Base-by-base conservation (phyloP, 1,140 invertebrate genomes). In the Rhopalosiphum maidis region DNA sequence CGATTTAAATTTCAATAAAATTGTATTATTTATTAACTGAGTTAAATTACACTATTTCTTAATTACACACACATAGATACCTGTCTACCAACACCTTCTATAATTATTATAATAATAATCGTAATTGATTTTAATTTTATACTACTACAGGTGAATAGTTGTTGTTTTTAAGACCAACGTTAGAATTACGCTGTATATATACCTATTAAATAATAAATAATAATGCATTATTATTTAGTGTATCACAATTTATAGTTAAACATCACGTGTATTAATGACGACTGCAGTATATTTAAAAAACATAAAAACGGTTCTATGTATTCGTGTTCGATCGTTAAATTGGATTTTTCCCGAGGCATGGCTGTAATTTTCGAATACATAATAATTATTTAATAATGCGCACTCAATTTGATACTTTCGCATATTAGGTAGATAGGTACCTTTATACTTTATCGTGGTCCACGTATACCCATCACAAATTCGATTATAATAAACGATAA, bases 121-220 rank as follows among this genome's bases (percentile, higher is more conserved):
- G 60, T 77, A 77, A 77, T 77, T 77, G 60, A n/a, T 77, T 77
- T 77, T n/a, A n/a, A 77, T 77, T n/a, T n/a, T 77, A 77, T n/a
- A 18, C 60, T 18, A 77, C 60, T 77, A 5, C 15, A 1, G 60
- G 60, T 68, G 30, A 68, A 51, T 51, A 6, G 15, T n/a, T 77
- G n/a, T 77, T 77, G 60, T 77, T 77, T 18, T 77, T 77, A 77
- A 77, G 11, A n/a, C 30, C 60, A 77, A 77, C 60, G 30, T 77
- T n/a, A 77, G 60, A 77, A 77, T 77, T 77, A 77, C 30, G 15
- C 30, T 18, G 15, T 0, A 77, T n/a, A 77, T 77, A 77, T 77
- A 77, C 60, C 30, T n/a, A 77, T 77, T n/a, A 77, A 77, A 77
- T n/a, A 35, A 77, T n/a, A 77, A 18, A 77, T 18, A n/a, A 18